Evolutionary conservation across 2,113 vertebrate genomes (phyloP).

Genomic region (Scalopus aquaticus): DNA sequence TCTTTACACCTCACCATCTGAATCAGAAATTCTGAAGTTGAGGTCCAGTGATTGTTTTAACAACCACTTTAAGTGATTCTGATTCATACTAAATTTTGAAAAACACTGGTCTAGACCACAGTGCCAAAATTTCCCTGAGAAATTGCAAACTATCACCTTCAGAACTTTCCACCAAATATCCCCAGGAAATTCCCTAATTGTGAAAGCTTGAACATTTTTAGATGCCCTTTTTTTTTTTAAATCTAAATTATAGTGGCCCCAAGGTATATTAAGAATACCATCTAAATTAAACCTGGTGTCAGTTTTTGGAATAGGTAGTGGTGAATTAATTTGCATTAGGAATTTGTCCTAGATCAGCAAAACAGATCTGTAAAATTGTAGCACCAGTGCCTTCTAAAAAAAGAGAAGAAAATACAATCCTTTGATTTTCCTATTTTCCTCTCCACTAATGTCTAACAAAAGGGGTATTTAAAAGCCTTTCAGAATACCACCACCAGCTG

Average conservation of each 20-base stretch:
- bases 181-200: not conserved
- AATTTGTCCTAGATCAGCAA: not conserved
- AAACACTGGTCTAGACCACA: not conserved
- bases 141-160: not conserved
- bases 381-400: not conserved
- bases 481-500: not conserved
- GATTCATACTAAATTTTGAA: not conserved
- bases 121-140: not conserved
- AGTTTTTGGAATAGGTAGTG: not conserved
- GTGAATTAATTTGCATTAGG: conserved; percentile 42
- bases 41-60: not conserved
- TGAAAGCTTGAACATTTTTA: not conserved
- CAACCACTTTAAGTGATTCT: not conserved
- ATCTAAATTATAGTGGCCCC: not conserved
- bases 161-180: not conserved
- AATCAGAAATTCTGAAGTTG: not conserved
- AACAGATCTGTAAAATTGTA: not conserved
- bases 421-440: conserved; percentile 63
- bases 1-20: not conserved
- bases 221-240: not conserved
- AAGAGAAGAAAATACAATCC: not conserved
- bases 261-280: not conserved
- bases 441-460: conserved; percentile 27
- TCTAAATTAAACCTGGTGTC: not conserved
- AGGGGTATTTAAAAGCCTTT: conserved; percentile 41